Evolutionary conservation across 2,797 vertebrate species (phyloP).

Genomic region (Xiphophorus birchmanni): DNA sequence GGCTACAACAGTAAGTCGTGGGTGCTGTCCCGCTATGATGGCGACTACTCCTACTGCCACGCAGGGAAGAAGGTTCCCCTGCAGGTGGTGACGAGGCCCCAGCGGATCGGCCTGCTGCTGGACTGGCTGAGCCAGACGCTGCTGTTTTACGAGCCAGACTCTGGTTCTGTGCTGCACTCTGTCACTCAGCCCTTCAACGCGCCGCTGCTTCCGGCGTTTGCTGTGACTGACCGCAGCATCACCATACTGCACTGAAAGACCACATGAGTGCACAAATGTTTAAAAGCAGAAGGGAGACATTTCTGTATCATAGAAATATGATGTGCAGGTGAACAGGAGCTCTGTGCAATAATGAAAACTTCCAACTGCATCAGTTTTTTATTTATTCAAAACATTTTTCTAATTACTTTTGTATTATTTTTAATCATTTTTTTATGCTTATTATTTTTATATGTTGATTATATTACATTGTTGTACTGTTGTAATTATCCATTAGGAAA

Average conservation of each 20-base stretch:
- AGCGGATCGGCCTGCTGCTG: constrained; percentile 85
- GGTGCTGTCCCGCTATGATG: constrained; percentile 90
- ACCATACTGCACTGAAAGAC: constrained; percentile 74
- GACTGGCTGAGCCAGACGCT: constrained; percentile 87
- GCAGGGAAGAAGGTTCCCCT: constrained; percentile 73
- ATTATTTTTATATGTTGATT: constrained; percentile 28
- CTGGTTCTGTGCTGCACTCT: constrained; percentile 80
- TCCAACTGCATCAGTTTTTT: constrained; percentile 6
- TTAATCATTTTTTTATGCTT: constrained; percentile 17
- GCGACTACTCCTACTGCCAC: constrained; percentile 89
- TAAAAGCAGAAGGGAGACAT: constrained; percentile 8
- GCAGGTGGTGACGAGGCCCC: constrained; percentile 79
- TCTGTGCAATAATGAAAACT: constrained; percentile 16
- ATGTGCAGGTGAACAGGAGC: constrained; percentile 18
- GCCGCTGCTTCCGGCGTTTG: constrained; percentile 86
- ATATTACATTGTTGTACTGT: constrained; percentile 23
- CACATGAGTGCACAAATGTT: neutral
- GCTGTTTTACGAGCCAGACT: constrained; percentile 87
- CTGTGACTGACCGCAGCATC: constrained; percentile 88
- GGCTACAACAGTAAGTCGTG: constrained; percentile 89
- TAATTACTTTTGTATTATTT: constrained; percentile 13
- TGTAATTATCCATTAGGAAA: constrained; percentile 4
- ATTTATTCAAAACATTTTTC: constrained; percentile 41
- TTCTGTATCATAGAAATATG: constrained; percentile 5
- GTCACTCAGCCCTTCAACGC: constrained; percentile 75